Base-by-base conservation (phyloP, 2,888 invertebrate species). In the Lottia scabra region DNA sequence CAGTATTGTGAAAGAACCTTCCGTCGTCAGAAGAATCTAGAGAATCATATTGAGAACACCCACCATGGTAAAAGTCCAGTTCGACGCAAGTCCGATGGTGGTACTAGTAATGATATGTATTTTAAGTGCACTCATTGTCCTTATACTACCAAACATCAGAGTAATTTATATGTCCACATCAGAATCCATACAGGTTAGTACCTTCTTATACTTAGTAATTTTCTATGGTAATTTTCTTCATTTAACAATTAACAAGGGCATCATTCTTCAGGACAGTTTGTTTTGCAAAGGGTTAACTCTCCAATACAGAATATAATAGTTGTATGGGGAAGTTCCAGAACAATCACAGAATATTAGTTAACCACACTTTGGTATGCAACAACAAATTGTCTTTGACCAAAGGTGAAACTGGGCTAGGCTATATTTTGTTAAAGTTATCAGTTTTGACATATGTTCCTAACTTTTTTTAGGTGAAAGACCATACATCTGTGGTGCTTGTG, bases 111-210 rank as follows among this genome's bases (percentile, higher is more conserved):
- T 10, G 88, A 87, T 71, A 88, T 88, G 85, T 87, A 89, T 77
- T 88, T 89, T 79, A 88, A 88, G 78, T 89, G 89, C 74, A 87
- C 88, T 6, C 88, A 88, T 77, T 89, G 89, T 77, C 85, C 87
- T 15, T 89, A 89, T 78, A 88, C 89, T 56, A 89, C 89, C 26
- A 89, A 88, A 75, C 88, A 89, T 75, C 89, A 89, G 77, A 89
- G 89, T 78, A 89, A 89, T 75, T 80, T 89, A 72, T 88, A 88
- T 74, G 89, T 89, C 5, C 89, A 89, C 79, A 83, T 88, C 13
- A 72, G 89, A 48, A 89, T 89, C 23, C 89, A 89, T 73, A 89
- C 89, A 71, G 89, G 89, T 89, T 69, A 78, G 86, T 78, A 16
- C 8, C 44, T 45, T 15, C 2, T 38, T 63, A 62, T 10, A n/a